A percentile compares a stretch with the other conserved stretches of the same genome.
These are phyloP conservation scores for Drosophila antonietae DNA, from an alignment of 2,888 invertebrate genomes.

Conservation along the genomic window DNA sequence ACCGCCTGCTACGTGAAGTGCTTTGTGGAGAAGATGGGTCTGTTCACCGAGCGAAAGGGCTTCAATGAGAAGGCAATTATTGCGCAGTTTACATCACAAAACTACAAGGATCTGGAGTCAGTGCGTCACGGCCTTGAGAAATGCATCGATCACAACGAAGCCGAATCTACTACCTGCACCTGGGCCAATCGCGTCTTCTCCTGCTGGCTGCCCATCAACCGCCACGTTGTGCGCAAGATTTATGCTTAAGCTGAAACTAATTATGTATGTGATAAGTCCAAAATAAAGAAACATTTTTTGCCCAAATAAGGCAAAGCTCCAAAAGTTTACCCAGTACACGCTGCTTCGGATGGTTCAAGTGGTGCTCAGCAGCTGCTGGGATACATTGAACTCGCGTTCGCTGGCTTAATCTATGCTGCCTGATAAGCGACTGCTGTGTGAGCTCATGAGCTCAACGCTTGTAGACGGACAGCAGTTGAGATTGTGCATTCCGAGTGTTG, in stretches of 20 bases:
- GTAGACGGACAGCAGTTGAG: slow-evolving; percentile 44
- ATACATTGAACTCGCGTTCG: slow-evolving; percentile 64
- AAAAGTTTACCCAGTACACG: slow-evolving; percentile 15
- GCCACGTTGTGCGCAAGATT: slow-evolving; percentile 75
- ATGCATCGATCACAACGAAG: slow-evolving; percentile 82
- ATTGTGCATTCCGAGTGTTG: slow-evolving; percentile 59
- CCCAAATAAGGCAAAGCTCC: background rate
- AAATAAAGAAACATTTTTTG: background rate
- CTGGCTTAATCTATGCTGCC: slow-evolving; percentile 48
- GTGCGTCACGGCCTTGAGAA: slow-evolving; percentile 81
- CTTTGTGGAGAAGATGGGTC: slow-evolving; percentile 82
- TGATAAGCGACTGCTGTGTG: slow-evolving; percentile 61
- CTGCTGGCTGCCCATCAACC: slow-evolving; percentile 81
- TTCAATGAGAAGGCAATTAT: slow-evolving; percentile 77
- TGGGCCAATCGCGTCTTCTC: slow-evolving; percentile 83
- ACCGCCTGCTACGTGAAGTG: slow-evolving; percentile 83
- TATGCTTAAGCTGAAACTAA: slow-evolving; percentile 39
- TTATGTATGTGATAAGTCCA: slow-evolving; percentile 51
- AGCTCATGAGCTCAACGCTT: slow-evolving; percentile 16
- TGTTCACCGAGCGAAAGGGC: slow-evolving; percentile 78
- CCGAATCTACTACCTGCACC: slow-evolving; percentile 78
- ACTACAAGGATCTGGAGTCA: slow-evolving; percentile 58
- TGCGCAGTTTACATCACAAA: slow-evolving; percentile 75
- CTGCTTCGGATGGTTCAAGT: slow-evolving; percentile 9
- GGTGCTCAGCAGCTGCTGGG: slow-evolving; percentile 4